phyloP scores from a whole-genome alignment of 2,888 invertebrate species.

The Eulithis prunata region DNA sequence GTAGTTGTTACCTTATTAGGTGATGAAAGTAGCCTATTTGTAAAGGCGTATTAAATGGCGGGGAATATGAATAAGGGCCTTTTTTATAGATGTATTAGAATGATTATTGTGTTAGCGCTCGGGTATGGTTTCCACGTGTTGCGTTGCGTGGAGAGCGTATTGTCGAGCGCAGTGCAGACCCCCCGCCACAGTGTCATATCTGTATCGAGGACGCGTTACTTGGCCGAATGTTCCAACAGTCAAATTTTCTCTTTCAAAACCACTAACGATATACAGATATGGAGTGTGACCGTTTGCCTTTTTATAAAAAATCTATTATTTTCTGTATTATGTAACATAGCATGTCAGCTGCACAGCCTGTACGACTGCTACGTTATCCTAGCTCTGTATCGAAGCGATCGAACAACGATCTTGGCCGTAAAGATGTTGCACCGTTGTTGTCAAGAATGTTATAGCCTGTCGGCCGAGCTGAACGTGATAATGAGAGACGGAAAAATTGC shows the following conservation, averaged over 20 bases:
- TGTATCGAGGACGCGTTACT: slow-evolving; percentile 69
- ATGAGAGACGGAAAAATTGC: slow-evolving; percentile 6
- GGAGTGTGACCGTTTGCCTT: slow-evolving; percentile 70
- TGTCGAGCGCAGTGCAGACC: slow-evolving; percentile 59
- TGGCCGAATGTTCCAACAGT: slow-evolving; percentile 61
- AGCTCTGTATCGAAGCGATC: slow-evolving; percentile 8
- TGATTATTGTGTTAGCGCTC: slow-evolving; percentile 32
- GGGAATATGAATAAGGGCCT: too few relatives aligned
- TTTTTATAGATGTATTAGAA: background rate
- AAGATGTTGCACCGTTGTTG: too few relatives aligned
- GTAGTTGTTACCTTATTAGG: too few relatives aligned
- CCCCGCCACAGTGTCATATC: slow-evolving; percentile 78
- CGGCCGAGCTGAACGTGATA: slow-evolving; percentile 24
- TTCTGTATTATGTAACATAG: slow-evolving; percentile 10
- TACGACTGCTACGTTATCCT: slow-evolving; percentile 10
- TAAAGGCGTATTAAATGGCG: too few relatives aligned
- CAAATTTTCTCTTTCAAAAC: slow-evolving; percentile 72
- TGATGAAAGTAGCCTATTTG: too few relatives aligned
- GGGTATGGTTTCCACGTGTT: slow-evolving; percentile 60
- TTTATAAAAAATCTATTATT: slow-evolving; percentile 47
- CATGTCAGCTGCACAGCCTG: slow-evolving; percentile 18
- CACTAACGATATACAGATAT: slow-evolving; percentile 70
- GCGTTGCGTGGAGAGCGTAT: slow-evolving; percentile 58
- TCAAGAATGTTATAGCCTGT: background rate
- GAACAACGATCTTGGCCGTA: slow-evolving; percentile 2